Base-by-base conservation (phyloP, 2,113 vertebrate genomes). In the Hucho hucho region DNA sequence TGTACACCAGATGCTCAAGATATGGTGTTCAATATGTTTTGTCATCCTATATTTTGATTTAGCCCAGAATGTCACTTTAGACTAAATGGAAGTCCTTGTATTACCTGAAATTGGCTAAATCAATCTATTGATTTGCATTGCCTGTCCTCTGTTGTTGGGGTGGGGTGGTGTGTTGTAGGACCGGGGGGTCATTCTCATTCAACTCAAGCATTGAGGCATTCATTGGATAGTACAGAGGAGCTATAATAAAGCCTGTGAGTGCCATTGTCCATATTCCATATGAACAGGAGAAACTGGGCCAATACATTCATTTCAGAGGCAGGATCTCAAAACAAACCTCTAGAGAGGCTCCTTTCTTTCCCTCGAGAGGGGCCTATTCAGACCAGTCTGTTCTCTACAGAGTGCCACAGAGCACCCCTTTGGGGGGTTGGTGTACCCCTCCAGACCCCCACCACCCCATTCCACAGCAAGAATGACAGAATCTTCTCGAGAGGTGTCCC, bases 321-420 rank as follows among this genome's bases (percentile, higher is more conserved):
- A 84, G 88, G 87, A 88, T 89, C 90, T 91, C 90, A 90, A 92
- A 92, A 93, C 88, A 92, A 92, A 92, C 89, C 87, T 71, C 76
- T 88, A 81, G 83, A 92, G 90, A 87, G 88, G 82, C 66, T 82
- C 82, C 79, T 92, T 92, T 91, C 86, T 91, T 87, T 83, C 74
- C 75, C 77, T 76, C 61, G 77, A 90, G 88, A 86, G 84, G 86
- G 58, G 71, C 69, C 91, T 77, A 88, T 92, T 91, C 88, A 91
- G 82, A 9, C 66, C 71, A 67, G 73, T 79, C 53, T 78, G 75
- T 87, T 87, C 84, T 84, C 73, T 78, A 78, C 72, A 76, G 77
- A 78, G 84, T 47, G 70, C 75, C 70, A 28, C 82, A 73, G 79
- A 83, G 78, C 83, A 78, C 63, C 24, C 64, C 84, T 87, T 85